Conservation (phyloP, 2,797 vertebrate species). For the Anguilla pacifica region DNA sequence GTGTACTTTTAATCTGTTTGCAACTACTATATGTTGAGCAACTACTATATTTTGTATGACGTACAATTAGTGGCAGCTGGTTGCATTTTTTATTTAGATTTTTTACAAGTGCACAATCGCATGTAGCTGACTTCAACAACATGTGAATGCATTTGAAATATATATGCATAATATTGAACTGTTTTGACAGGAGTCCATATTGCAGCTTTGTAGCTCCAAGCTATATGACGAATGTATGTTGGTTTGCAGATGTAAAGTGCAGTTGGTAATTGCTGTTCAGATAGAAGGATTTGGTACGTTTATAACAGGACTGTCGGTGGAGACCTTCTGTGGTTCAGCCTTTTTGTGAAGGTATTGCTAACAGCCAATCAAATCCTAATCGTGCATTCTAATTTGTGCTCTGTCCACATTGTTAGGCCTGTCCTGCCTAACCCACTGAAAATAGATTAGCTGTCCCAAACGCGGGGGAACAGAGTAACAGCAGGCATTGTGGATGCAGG, state of each 20-base stretch:
- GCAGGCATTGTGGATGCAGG: background rate
- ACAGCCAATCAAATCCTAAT: constrained; percentile 1
- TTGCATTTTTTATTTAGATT: background rate
- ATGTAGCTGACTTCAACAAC: background rate
- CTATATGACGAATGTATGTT: constrained; percentile 9
- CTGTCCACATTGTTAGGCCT: background rate
- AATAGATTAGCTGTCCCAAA: constrained; percentile 19
- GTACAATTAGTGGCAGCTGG: background rate
- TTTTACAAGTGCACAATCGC: background rate
- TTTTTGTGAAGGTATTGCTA: background rate
- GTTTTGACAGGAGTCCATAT: constrained; percentile 11
- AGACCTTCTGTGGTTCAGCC: constrained; percentile 1
- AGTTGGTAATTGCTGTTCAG: constrained; percentile 11
- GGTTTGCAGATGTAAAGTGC: constrained; percentile 8
- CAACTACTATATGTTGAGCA: background rate
- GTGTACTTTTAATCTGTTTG: background rate
- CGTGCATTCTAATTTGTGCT: background rate
- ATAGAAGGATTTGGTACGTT: background rate
- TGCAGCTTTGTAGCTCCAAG: background rate
- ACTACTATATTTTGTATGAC: background rate
- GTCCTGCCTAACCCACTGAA: background rate
- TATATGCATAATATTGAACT: constrained; percentile 6
- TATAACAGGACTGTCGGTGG: background rate
- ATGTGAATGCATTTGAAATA: constrained; percentile 4
- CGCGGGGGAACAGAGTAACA: background rate